phyloP scores from a whole-genome alignment of 2,888 invertebrate genomes.

The Eupithecia subumbrata region DNA sequence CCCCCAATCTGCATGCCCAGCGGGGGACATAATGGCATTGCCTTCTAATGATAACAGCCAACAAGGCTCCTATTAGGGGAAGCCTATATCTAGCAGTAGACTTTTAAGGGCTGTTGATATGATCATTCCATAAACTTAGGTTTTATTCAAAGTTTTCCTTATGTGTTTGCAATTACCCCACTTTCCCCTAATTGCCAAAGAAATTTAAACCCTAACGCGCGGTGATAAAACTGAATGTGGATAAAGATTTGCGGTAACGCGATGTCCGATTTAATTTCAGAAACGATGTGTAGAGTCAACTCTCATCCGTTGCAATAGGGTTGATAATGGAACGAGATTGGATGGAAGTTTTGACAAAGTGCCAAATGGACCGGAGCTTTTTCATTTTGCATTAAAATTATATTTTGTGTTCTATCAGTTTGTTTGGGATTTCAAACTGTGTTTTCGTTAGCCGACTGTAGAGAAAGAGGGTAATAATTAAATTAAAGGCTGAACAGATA shows the following conservation, averaged over 20 bases:
- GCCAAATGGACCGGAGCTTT: constrained; percentile 45
- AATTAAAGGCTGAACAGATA: neutral
- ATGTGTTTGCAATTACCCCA: neutral
- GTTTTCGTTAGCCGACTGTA: constrained; percentile 3
- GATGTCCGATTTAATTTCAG: constrained; percentile 33
- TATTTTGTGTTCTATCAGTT: constrained; percentile 35
- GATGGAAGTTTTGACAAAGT: constrained; percentile 42
- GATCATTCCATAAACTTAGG: neutral
- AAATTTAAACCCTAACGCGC: constrained; percentile 40
- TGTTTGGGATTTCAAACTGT: constrained; percentile 18
- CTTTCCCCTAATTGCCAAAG: constrained; percentile 32
- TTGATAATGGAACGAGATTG: constrained; percentile 23
- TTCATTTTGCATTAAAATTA: constrained; percentile 43
- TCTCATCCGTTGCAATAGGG: constrained; percentile 28
- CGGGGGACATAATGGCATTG: neutral
- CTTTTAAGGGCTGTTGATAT: neutral
- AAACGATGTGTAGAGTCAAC: constrained; percentile 27
- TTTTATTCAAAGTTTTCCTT: neutral
- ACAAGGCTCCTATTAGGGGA: neutral
- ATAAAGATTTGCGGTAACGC: constrained; percentile 41
- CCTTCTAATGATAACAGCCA: neutral
- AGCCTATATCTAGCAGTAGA: neutral
- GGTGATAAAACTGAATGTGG: constrained; percentile 37
- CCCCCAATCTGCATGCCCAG: neutral
- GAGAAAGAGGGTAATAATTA: neutral